Percentiles rank a stretch among this genome's conserved stretches.
These are phyloP conservation scores for Gila orcuttii DNA, from an alignment of 2,113 vertebrate species.

Conservation along the genomic window DNA sequence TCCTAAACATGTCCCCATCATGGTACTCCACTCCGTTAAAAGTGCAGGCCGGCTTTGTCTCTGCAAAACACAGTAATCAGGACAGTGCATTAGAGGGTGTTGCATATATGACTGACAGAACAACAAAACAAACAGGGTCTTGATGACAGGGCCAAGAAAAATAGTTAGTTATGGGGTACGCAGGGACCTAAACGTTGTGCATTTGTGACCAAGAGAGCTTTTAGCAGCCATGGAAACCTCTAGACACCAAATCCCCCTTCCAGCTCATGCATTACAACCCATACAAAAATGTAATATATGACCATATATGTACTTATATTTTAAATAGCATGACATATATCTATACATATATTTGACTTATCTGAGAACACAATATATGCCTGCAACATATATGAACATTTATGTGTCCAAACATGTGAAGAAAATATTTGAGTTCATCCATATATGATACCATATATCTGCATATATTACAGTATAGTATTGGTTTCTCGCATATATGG, in stretches of 20 bases:
- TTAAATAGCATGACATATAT: too few species aligned
- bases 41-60: slow-evolving; percentile 85
- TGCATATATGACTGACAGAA: not conserved
- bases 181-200: slow-evolving; percentile 25
- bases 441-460: too few species aligned
- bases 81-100: slow-evolving; percentile 8
- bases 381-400: too few species aligned
- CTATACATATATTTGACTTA: too few species aligned
- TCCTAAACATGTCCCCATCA: slow-evolving; percentile 87
- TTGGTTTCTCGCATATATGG: too few species aligned
- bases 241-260: slow-evolving; percentile 51
- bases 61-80: slow-evolving; percentile 67
- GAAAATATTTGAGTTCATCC: too few species aligned
- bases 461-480: too few species aligned
- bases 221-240: slow-evolving; percentile 56
- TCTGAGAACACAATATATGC: too few species aligned
- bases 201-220: slow-evolving; percentile 35
- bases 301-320: too few species aligned
- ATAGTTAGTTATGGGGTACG: slow-evolving; percentile 22
- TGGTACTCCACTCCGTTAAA: slow-evolving; percentile 84
- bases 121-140: slow-evolving; percentile 14
- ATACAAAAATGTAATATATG: too few species aligned
- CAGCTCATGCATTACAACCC: slow-evolving; percentile 40
- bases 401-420: too few species aligned
- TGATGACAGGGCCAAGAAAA: slow-evolving; percentile 14